Evolutionary conservation across 2,888 invertebrate genomes (phyloP).

Genomic region (Psylliodes chrysocephalus): DNA sequence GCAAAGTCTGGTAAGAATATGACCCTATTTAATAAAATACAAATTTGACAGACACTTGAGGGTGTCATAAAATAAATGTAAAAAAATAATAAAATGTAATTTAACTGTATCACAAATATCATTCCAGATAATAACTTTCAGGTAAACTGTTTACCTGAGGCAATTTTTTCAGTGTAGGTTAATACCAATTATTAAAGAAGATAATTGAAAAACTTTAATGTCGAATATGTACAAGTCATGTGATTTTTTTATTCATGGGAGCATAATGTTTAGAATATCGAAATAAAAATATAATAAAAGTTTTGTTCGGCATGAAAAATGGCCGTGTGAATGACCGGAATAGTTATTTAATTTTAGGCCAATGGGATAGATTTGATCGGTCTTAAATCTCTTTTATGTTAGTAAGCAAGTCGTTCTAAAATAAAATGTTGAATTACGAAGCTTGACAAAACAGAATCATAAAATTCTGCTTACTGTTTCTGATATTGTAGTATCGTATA

Average conservation of each 20-base stretch:
- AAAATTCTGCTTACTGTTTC: conserved; percentile 52
- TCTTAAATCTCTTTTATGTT: conserved; percentile 53
- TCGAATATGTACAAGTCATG: no score
- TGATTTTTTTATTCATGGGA: conserved; percentile 33
- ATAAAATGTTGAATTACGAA: conserved; percentile 51
- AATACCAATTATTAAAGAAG: no score
- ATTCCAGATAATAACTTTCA: no score
- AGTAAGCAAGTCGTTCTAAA: conserved; percentile 50
- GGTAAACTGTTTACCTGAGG: no score
- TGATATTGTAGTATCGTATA: conserved; percentile 50
- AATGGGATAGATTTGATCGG: conserved; percentile 50
- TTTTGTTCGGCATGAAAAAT: conserved; percentile 41
- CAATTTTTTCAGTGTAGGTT: no score
- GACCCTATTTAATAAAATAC: no score
- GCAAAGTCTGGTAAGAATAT: no score
- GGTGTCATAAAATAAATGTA: no score
- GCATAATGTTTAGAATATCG: conserved; percentile 33
- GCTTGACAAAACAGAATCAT: conserved; percentile 52
- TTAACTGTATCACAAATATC: no score
- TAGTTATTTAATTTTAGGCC: conserved; percentile 55
- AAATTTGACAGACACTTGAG: no score
- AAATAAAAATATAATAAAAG: conserved; percentile 41
- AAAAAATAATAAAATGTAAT: no score
- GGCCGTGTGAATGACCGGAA: conserved; percentile 51
- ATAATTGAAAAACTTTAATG: no score